A percentile compares a stretch with the other conserved stretches of the same genome.
Conservation (phyloP, 1,140 invertebrate species). For the Drepana arcuata region DNA sequence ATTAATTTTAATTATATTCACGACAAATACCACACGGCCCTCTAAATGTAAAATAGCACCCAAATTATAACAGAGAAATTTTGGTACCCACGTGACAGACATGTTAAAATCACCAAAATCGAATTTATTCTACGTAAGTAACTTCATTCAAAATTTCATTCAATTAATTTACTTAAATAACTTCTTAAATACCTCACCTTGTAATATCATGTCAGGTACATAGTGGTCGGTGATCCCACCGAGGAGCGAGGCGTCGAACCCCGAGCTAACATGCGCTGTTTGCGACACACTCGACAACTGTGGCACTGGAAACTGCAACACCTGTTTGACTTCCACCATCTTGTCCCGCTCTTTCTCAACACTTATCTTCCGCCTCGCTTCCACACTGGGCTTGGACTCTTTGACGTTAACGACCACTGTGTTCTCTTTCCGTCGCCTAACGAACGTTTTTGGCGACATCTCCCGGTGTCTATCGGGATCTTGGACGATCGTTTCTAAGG, state of each 20-base stretch:
- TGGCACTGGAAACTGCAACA: slow-evolving; percentile 76
- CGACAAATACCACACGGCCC: no score
- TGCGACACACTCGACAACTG: slow-evolving; percentile 15
- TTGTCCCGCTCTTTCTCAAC: slow-evolving; percentile 48
- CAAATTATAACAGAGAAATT: no score
- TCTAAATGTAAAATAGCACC: no score
- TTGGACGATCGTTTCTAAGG: slow-evolving; percentile 47
- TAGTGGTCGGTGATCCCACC: slow-evolving; percentile 80
- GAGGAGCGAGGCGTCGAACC: slow-evolving; percentile 70
- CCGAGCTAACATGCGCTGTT: slow-evolving; percentile 19
- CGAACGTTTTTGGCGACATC: slow-evolving; percentile 50
- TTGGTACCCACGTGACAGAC: no score
- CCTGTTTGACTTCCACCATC: slow-evolving; percentile 47
- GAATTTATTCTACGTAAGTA: no score
- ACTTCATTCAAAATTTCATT: no score
- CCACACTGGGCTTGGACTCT: slow-evolving; percentile 7
- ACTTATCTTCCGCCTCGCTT: slow-evolving; percentile 6
- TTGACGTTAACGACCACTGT: slow-evolving; percentile 55
- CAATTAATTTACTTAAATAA: slow-evolving; percentile 1
- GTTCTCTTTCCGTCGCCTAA: slow-evolving; percentile 53
- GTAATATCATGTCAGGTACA: slow-evolving; percentile 77
- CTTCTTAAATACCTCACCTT: slow-evolving; percentile 31
- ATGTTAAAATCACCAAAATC: no score
- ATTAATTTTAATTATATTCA: no score
- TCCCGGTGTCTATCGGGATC: slow-evolving; percentile 25